A percentile compares a stretch with the other conserved stretches of the same genome.
These are phyloP conservation scores for Hylaea fasciaria DNA, from an alignment of 2,888 invertebrate genomes.

Conservation along the genomic window DNA sequence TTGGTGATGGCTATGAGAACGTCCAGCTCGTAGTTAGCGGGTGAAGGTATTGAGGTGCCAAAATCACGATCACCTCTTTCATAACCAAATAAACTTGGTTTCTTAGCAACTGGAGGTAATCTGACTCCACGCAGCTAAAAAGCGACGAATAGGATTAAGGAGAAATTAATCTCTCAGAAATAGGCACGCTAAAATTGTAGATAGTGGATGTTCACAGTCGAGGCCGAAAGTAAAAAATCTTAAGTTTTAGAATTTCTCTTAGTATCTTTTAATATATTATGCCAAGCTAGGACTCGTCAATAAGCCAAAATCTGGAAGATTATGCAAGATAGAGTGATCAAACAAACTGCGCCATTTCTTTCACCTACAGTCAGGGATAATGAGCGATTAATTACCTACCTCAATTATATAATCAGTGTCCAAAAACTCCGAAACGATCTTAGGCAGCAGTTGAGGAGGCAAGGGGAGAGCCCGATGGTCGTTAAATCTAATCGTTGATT, in stretches of 20 bases:
- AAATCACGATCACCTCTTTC: constrained; percentile 59
- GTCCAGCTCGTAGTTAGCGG: constrained; percentile 51
- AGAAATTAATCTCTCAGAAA: too few species aligned
- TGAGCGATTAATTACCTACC: constrained; percentile 56
- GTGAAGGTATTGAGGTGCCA: constrained; percentile 40
- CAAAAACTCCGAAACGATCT: constrained; percentile 52
- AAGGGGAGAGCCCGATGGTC: constrained; percentile 61
- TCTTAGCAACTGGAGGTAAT: constrained; percentile 22
- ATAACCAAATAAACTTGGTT: constrained; percentile 61
- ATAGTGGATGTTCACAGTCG: too few species aligned
- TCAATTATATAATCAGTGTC: constrained; percentile 62
- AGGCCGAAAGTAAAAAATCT: too few species aligned
- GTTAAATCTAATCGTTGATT: constrained; percentile 53
- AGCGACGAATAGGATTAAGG: too few species aligned
- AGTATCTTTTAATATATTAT: too few species aligned
- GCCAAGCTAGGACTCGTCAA: background rate
- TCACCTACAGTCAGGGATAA: too few species aligned
- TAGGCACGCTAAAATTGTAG: too few species aligned
- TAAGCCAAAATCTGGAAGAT: too few species aligned
- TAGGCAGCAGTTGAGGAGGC: constrained; percentile 41
- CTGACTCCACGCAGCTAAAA: constrained; percentile 61
- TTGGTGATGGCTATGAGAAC: constrained; percentile 66
- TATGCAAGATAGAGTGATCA: too few species aligned
- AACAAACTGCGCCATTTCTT: too few species aligned
- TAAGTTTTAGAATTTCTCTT: too few species aligned